Conservation (phyloP, 2,797 vertebrate genomes). For the Sebastes glaucus region DNA sequence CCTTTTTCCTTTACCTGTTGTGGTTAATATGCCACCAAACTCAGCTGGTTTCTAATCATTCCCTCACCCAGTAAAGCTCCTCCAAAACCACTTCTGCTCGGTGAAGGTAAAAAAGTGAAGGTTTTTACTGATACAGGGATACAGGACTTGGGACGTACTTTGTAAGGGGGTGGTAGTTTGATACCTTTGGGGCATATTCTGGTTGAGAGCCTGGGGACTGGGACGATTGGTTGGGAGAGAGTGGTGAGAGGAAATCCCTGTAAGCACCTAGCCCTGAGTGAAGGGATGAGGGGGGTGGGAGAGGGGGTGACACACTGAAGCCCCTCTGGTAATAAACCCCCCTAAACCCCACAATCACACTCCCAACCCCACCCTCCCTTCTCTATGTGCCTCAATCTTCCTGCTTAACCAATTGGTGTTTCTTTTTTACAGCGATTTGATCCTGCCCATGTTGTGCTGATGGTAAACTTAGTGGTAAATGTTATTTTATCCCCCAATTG, state of each 20-base stretch:
- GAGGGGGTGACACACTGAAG: slow-evolving; percentile 61
- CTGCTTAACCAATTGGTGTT: slow-evolving; percentile 99
- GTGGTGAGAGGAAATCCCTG: slow-evolving; percentile 81
- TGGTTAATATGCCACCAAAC: not conserved
- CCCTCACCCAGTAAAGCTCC: slow-evolving; percentile 21
- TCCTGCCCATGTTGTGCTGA: slow-evolving; percentile 99
- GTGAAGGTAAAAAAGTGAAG: slow-evolving; percentile 5
- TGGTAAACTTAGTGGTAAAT: slow-evolving; percentile 99
- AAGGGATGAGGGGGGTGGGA: slow-evolving; percentile 63
- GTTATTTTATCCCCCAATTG: slow-evolving; percentile 99
- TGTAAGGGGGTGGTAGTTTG: slow-evolving; percentile 21
- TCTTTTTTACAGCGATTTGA: slow-evolving; percentile 99
- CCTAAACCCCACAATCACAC: slow-evolving; percentile 63
- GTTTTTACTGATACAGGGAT: slow-evolving; percentile 10
- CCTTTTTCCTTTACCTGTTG: not conserved
- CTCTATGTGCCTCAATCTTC: slow-evolving; percentile 94
- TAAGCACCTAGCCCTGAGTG: slow-evolving; percentile 78
- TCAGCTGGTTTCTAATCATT: slow-evolving; percentile 5
- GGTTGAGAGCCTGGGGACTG: slow-evolving; percentile 61
- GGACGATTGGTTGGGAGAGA: slow-evolving; percentile 62
- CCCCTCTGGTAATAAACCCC: slow-evolving; percentile 71
- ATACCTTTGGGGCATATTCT: slow-evolving; percentile 22
- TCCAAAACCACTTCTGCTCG: not conserved
- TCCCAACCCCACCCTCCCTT: slow-evolving; percentile 78
- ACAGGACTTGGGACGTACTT: not conserved